phyloP scores from a whole-genome alignment of 2,888 invertebrate genomes.

The Acheta domesticus region DNA sequence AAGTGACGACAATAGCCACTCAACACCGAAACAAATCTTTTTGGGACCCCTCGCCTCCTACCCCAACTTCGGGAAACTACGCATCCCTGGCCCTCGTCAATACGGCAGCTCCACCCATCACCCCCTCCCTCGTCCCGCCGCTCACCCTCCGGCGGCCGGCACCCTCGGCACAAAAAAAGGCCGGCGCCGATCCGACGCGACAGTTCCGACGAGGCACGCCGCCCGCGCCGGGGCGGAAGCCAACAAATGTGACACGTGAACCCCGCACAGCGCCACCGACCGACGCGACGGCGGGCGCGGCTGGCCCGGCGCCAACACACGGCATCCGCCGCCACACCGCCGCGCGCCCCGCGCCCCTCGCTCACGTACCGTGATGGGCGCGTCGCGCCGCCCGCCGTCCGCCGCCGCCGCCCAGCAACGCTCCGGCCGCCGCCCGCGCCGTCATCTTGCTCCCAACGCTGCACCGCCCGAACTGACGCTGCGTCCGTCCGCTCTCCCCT shows the following conservation, averaged over 20 bases:
- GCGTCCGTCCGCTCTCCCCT: no score
- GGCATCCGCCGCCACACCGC: not conserved
- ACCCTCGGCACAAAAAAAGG: not conserved
- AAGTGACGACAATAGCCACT: no score
- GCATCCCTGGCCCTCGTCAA: no score
- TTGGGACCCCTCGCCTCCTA: no score
- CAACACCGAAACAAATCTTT: no score
- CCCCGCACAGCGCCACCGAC: not conserved
- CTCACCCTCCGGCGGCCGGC: not conserved
- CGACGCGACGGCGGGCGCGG: not conserved
- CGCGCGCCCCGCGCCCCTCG: not conserved
- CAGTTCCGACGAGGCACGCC: not conserved
- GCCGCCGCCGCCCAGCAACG: no score
- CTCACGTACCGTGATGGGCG: not conserved
- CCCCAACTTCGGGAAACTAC: no score
- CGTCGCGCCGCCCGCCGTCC: no score
- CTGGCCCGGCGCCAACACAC: not conserved
- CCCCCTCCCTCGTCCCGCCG: not conserved
- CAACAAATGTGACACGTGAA: conserved; percentile 7
- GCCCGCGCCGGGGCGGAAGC: conserved; percentile 3
- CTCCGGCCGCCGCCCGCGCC: no score
- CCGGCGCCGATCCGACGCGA: conserved; percentile 11
- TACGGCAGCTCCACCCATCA: no score
- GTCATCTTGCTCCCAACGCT: no score
- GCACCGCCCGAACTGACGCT: no score